Conservation (phyloP, 2,888 invertebrate species). For the Zaprionus lineosus region DNA sequence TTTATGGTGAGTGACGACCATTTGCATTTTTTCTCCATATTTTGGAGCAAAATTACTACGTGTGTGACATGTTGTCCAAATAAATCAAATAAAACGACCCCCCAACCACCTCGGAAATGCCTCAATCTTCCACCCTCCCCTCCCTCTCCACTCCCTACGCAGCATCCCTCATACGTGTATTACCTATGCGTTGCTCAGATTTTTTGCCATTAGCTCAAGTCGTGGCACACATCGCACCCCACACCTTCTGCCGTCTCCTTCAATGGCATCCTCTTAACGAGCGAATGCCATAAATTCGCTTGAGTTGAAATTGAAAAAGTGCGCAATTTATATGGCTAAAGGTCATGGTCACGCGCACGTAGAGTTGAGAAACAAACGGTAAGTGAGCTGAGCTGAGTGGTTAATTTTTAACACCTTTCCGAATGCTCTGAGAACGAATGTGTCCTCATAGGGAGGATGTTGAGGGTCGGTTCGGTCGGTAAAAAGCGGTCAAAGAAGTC, state of each 20-base stretch:
- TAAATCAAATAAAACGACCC: slow-evolving; percentile 45
- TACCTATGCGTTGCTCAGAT: slow-evolving; percentile 51
- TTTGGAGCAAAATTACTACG: slow-evolving; percentile 54
- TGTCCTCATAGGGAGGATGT: no score
- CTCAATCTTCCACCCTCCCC: no score
- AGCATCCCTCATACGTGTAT: slow-evolving; percentile 15
- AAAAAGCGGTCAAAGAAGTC: no score
- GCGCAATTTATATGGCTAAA: slow-evolving; percentile 40
- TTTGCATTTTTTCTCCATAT: slow-evolving; percentile 63
- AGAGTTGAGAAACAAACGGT: not conserved
- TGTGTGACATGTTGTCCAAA: slow-evolving; percentile 72
- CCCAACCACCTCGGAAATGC: not conserved
- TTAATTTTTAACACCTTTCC: slow-evolving; percentile 11
- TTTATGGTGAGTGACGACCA: slow-evolving; percentile 36
- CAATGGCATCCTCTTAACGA: slow-evolving; percentile 1
- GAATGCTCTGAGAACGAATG: no score
- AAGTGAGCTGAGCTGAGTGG: slow-evolving; percentile 8
- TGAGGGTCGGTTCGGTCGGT: no score
- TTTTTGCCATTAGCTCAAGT: slow-evolving; percentile 56
- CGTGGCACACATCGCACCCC: not conserved
- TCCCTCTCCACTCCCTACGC: no score
- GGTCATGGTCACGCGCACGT: slow-evolving; percentile 4
- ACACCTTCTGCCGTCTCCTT: not conserved
- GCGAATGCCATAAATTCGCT: slow-evolving; percentile 50
- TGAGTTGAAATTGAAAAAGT: slow-evolving; percentile 57